These are phyloP conservation scores for Agonum fuliginosum DNA, from an alignment of 2,888 invertebrate species.

Conservation along the genomic window DNA sequence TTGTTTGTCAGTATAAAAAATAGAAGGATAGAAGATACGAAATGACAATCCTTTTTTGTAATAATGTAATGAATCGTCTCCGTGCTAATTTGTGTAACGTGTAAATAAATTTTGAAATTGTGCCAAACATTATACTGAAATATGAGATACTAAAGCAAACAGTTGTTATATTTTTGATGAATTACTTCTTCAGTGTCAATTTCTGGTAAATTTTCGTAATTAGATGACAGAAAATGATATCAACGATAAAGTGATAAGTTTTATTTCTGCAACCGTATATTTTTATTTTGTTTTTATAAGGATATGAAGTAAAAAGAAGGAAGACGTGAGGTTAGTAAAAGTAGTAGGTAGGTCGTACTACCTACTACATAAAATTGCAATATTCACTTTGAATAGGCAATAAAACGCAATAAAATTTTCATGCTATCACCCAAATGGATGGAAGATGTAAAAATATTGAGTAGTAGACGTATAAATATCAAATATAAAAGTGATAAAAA, in stretches of 20 bases:
- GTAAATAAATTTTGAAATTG: conserved; percentile 8
- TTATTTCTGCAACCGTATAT: not conserved
- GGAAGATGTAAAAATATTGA: too few species aligned
- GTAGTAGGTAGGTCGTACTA: too few species aligned
- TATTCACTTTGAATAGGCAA: not conserved
- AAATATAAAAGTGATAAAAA: too few species aligned
- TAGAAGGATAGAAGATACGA: too few species aligned
- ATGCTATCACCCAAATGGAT: not conserved
- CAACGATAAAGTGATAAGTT: not conserved
- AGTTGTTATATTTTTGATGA: not conserved
- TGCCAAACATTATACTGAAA: not conserved
- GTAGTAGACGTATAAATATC: too few species aligned
- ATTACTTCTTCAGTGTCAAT: not conserved
- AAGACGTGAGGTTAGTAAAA: too few species aligned
- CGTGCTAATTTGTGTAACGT: not conserved
- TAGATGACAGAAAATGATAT: conserved; percentile 5
- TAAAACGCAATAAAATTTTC: not conserved
- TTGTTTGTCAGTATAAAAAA: too few species aligned
- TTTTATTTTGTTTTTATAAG: not conserved
- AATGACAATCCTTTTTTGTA: too few species aligned
- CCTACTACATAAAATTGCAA: not conserved
- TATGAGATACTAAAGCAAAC: not conserved
- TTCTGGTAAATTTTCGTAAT: conserved; percentile 1
- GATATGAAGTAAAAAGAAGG: too few species aligned
- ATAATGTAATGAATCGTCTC: too few species aligned